Conservation (phyloP, 2,797 vertebrate species). For the Ctenosaura bakeri region DNA sequence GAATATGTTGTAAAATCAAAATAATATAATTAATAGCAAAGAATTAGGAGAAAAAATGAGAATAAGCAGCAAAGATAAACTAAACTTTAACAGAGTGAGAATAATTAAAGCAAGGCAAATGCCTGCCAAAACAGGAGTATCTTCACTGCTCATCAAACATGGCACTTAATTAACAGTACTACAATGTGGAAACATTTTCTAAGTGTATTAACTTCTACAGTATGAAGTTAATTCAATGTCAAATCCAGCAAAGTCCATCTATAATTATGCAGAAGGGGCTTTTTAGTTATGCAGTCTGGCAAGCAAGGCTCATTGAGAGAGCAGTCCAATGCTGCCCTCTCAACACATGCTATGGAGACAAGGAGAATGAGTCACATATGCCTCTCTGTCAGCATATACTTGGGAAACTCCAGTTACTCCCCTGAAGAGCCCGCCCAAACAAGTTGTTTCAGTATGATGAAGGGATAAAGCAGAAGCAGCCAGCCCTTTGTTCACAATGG, state of each 20-base stretch:
- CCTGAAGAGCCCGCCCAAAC: background rate
- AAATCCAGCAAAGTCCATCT: background rate
- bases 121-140: background rate
- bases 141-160: background rate
- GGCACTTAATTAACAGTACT: background rate
- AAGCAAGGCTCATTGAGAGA: background rate
- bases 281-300: background rate
- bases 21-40: conserved; percentile 1
- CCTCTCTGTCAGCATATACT: background rate
- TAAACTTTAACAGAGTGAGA: background rate
- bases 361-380: background rate
- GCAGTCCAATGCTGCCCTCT: background rate
- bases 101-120: conserved; percentile 1
- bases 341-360: background rate
- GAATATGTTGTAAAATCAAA: too few species aligned
- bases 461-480: background rate
- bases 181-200: background rate
- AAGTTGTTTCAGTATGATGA: background rate
- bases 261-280: background rate
- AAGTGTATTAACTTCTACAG: background rate
- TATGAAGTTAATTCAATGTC: background rate
- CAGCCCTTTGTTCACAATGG: background rate
- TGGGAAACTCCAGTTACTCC: background rate
- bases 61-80: background rate
- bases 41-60: background rate